Evolutionary conservation across 2,888 invertebrate species (phyloP), one percentile per base, ranked within the genome.

Genomic region (Catocala sponsa): DNA sequence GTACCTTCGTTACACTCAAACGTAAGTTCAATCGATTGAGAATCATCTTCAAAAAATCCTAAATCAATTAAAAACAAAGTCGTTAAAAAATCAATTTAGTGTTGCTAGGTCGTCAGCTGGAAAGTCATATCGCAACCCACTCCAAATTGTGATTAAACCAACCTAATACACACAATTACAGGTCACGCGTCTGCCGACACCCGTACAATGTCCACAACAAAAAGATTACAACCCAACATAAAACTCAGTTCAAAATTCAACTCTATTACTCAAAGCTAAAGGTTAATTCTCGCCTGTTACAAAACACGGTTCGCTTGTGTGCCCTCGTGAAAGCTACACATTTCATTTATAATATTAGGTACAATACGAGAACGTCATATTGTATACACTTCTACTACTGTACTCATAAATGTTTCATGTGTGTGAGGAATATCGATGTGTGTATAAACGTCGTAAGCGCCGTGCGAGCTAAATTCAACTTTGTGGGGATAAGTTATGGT

Each of bases 121-220:
- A 92, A 93, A 93, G 91, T 90, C 91, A 91, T 92, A 93, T 87
- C 89, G 87, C 90, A 85, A 86, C 91, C 89, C 91, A 92, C 92
- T 93, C 93, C 89, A 91, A 94, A 93, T 93, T 92, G 93, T 94
- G 94, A 94, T 94, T 94, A 94, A 94, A 91, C 88, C 91, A 92
- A 90, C 92, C 92, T 91, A 93, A 94, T 93, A 92, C 92, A 94
- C 92, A 94, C 93, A 94, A 92, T 92, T 93, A 94, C 94, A 92
- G 92, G 92, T 92, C 94, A 92, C 89, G 90, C 92, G 88, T 87
- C 91, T 91, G 89, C 92, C 88, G 86, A 90, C 91, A 90, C 89
- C 89, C 84, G 81, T 84, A 73, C 78, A 80, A 81, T 76, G 68
- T 72, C 56, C 61, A 59, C 73, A 79, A 82, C 75, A 72, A 79